Evolutionary conservation across 2,113 vertebrate genomes (phyloP).

Genomic region (Spea bombifrons): DNA sequence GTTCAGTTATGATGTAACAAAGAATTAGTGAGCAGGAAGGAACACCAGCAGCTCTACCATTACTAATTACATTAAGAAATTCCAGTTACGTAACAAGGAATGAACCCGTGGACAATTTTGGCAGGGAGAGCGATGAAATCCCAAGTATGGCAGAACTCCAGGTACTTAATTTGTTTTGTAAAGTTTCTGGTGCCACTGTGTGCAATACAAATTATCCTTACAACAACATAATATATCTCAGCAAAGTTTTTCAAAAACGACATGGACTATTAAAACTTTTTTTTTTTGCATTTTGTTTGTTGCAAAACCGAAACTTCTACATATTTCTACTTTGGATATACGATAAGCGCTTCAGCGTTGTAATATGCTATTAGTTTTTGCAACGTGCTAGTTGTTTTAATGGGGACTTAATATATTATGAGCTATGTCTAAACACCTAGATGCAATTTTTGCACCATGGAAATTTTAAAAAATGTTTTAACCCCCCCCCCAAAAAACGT

Average conservation of each 20-base stretch:
- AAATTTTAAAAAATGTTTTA: too few relatives aligned
- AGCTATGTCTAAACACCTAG: too few relatives aligned
- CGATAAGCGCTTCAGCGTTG: too few relatives aligned
- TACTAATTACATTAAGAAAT: background rate
- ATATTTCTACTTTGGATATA: too few relatives aligned
- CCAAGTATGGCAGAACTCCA: constrained; percentile 33
- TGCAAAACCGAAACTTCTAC: too few relatives aligned
- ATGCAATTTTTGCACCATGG: too few relatives aligned
- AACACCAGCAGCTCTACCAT: constrained; percentile 1
- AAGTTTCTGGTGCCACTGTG: constrained; percentile 6
- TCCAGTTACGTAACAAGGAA: constrained; percentile 29
- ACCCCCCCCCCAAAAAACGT: too few relatives aligned
- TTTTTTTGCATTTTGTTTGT: too few relatives aligned
- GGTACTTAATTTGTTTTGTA: constrained; percentile 8
- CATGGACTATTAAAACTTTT: background rate
- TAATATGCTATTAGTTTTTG: too few relatives aligned
- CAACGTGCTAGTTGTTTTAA: too few relatives aligned
- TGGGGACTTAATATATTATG: too few relatives aligned
- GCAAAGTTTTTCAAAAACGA: background rate
- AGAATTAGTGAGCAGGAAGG: constrained; percentile 7
- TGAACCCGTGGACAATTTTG: constrained; percentile 9
- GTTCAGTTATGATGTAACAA: background rate
- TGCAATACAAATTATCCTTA: background rate
- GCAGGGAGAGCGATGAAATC: background rate
- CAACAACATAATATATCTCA: background rate